A percentile compares a stretch with the other conserved stretches of the same genome.
These are phyloP conservation scores for Myrmophylax atrothorax DNA, from an alignment of 2,113 vertebrate species.

Conservation along the genomic window DNA sequence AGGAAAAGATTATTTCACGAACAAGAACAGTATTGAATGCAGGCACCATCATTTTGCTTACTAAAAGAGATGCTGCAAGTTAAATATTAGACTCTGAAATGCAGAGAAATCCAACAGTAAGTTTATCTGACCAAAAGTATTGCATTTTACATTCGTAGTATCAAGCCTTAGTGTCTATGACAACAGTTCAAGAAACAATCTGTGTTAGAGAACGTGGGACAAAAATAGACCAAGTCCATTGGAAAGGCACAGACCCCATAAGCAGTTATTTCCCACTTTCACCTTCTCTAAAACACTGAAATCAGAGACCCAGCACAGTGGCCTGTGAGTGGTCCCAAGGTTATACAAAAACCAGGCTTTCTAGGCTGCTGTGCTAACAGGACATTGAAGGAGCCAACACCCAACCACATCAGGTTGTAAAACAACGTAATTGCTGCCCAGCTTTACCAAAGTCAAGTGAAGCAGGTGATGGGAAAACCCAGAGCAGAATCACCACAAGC, in stretches of 20 bases:
- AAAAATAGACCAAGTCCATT: rapidly evolving
- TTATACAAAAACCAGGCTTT: neutral
- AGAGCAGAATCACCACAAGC: too few relatives aligned
- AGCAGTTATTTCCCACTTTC: neutral
- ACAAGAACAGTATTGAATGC: neutral
- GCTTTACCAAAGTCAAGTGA: neutral
- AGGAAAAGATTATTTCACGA: neutral
- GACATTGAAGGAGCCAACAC: neutral
- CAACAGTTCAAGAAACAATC: neutral
- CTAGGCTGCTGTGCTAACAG: neutral
- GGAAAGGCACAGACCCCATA: neutral
- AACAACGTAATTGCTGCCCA: rapidly evolving
- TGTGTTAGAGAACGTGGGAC: neutral
- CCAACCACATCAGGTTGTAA: neutral
- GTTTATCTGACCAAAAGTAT: neutral
- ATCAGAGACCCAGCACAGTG: neutral
- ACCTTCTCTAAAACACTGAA: neutral
- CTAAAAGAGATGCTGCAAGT: neutral
- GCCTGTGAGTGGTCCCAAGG: neutral
- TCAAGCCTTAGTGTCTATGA: neutral
- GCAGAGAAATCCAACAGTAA: neutral
- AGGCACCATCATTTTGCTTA: neutral
- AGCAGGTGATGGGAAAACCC: neutral
- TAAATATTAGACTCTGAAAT: neutral
- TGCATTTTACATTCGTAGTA: neutral